Evolutionary conservation across 2,888 invertebrate genomes (phyloP).

Genomic region (Lacanobia oleracea): DNA sequence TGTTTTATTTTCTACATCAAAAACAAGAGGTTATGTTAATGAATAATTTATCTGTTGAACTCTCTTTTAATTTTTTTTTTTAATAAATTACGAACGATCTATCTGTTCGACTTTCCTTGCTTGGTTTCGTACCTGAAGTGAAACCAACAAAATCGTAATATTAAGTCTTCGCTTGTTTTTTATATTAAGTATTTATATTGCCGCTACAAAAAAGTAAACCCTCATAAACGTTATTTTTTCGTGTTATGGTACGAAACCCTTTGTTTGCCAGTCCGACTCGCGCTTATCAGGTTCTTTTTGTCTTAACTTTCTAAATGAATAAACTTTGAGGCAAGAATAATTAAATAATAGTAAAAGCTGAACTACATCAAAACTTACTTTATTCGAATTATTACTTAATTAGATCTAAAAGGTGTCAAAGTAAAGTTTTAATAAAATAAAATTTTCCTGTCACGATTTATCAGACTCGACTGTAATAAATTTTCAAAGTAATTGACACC

Average conservation of each 20-base stretch:
- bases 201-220: too few species aligned
- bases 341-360: neutral
- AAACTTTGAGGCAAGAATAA: neutral
- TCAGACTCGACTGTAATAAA: neutral
- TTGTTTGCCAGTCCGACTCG: too few species aligned
- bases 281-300: neutral
- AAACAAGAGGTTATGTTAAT: too few species aligned
- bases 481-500: slow-evolving; percentile 27
- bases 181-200: too few species aligned
- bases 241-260: too few species aligned
- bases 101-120: too few species aligned
- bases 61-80: too few species aligned
- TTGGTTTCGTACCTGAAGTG: neutral
- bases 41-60: too few species aligned
- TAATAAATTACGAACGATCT: too few species aligned
- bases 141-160: too few species aligned
- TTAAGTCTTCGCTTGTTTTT: too few species aligned
- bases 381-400: neutral
- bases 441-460: slow-evolving; percentile 29
- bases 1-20: neutral
- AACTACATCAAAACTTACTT: neutral
- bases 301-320: neutral
- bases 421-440: neutral
- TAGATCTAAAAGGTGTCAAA: slow-evolving; percentile 1
- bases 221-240: too few species aligned